phyloP scores from a whole-genome alignment of 1,140 invertebrate genomes.

The Kradibia gibbosae region DNA sequence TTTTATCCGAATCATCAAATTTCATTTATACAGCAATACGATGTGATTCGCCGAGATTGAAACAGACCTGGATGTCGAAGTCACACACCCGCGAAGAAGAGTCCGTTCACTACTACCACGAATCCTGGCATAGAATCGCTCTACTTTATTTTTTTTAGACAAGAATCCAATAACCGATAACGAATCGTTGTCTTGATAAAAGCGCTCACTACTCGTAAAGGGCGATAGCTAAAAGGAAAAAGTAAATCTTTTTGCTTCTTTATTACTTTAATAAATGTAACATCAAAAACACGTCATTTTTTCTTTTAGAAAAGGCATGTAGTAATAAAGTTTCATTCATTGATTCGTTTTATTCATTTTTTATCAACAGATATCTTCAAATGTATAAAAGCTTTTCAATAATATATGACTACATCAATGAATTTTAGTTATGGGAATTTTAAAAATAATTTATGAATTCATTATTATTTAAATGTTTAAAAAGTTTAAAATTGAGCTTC shows the following conservation, averaged over 20 bases:
- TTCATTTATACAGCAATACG: background rate
- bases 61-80: background rate
- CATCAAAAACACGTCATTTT: slow-evolving; percentile 15
- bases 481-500: background rate
- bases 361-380: background rate
- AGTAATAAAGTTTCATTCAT: background rate
- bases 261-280: slow-evolving; percentile 13
- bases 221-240: slow-evolving; percentile 8
- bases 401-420: background rate
- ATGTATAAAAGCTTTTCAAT: background rate
- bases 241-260: background rate
- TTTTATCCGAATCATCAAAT: background rate
- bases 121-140: background rate
- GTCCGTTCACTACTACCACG: slow-evolving; percentile 1
- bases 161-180: slow-evolving; percentile 50
- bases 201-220: slow-evolving; percentile 4
- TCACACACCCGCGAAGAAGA: slow-evolving; percentile 13
- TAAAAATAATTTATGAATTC: background rate
- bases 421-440: background rate
- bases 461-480: background rate
- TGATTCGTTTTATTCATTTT: slow-evolving; percentile 1
- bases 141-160: slow-evolving; percentile 42
- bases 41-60: background rate
- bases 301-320: background rate
- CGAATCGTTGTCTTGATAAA: slow-evolving; percentile 39